phyloP scores from a whole-genome alignment of 2,797 vertebrate genomes.

The Dipus sagitta region DNA sequence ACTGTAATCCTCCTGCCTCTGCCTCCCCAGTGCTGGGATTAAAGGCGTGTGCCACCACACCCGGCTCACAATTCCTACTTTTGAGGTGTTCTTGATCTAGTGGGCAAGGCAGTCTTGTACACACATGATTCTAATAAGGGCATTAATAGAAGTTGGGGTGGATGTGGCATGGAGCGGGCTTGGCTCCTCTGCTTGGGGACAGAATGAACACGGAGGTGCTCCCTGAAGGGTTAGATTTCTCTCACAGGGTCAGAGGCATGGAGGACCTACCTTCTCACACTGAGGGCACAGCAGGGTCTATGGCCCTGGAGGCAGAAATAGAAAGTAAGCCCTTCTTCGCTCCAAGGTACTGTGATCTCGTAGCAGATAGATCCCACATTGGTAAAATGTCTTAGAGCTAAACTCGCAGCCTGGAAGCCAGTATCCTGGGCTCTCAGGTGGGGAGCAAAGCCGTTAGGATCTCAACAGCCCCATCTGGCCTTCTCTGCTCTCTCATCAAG shows the following conservation, averaged over 20 bases:
- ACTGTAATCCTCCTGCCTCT: too few relatives aligned
- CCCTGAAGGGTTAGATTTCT: not conserved
- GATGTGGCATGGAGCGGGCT: not conserved
- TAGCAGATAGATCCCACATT: not conserved
- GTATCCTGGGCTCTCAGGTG: too few relatives aligned
- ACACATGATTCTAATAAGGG: not conserved
- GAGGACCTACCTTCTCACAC: not conserved
- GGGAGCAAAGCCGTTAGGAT: too few relatives aligned
- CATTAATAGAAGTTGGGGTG: not conserved
- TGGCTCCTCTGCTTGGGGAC: not conserved
- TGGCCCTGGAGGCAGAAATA: not conserved
- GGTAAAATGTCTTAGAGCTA: not conserved
- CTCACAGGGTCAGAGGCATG: not conserved
- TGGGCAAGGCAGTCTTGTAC: not conserved
- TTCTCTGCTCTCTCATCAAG: too few relatives aligned
- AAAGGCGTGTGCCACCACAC: too few relatives aligned
- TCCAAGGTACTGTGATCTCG: not conserved
- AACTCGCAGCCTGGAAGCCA: not conserved
- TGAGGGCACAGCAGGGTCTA: not conserved
- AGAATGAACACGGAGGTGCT: not conserved
- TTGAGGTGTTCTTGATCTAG: slow-evolving; percentile 12
- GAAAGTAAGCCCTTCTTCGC: not conserved
- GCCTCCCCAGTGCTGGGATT: too few relatives aligned
- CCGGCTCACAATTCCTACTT: not conserved
- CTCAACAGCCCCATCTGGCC: too few relatives aligned